Base-by-base conservation (phyloP, 1,140 invertebrate species). In the Drosophila auraria region DNA sequence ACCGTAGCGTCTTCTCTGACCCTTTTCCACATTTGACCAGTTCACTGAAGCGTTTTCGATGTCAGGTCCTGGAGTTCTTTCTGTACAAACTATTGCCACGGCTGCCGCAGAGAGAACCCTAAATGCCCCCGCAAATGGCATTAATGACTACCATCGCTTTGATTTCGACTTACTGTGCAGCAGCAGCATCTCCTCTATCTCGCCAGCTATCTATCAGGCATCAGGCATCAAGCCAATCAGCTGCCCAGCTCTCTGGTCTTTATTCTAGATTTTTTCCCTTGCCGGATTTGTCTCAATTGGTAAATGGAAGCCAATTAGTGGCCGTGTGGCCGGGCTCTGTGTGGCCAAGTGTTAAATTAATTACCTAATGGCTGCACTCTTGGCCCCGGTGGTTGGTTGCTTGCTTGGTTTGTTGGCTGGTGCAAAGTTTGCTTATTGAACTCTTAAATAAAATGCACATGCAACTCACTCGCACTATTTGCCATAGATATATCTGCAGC, bases 281-380 rank as follows among this genome's bases (percentile, higher is more conserved):
- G 14, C 30, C 38, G 50, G 68, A 72, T 64, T 47, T 69, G 53
- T 72, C 70, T 78, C 61, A 78, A 75, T 78, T 89, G 84, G 73
- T 65, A 82, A 86, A 76, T 87, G 80, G 84, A 79, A 87, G 82
- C 81, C 84, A 87, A 89, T 87, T 84, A 89, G 84, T 84, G 80
- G 81, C 57, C 40, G 49, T 53, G 63, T 40, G 54, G 54, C 54
- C 54, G 54, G 54, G 38, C 36, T 57, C 79, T 70, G 70, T 64
- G 60, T 78, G 64, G 78, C 64, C 75, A 89, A 89, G 83, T 87
- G 84, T 84, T 84, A 87, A 87, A 89, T 89, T 87, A 87, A 87
- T 87, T 87, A 87, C 79, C 84, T 87, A 87, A 87, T 87, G 83
- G 86, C 81, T 78, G 78, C 63, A 71, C 53, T 71, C 62, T 42